phyloP scores from a whole-genome alignment of 2,797 vertebrate genomes.

The Steatocranus sp. region DNA sequence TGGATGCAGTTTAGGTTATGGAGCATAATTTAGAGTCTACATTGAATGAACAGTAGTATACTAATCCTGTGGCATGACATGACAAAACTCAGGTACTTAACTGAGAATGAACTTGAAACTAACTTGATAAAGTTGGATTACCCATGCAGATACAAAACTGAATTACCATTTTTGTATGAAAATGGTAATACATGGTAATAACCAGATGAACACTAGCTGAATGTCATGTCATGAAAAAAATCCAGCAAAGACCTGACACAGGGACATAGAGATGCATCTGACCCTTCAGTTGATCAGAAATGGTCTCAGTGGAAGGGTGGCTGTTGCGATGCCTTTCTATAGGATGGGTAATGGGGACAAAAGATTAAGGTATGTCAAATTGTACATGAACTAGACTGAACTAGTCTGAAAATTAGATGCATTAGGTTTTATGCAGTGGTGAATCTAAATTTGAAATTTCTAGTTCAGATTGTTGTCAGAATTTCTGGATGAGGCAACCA shows the following conservation, averaged over 20 bases:
- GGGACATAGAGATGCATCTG: neutral
- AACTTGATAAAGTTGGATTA: neutral
- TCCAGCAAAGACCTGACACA: neutral
- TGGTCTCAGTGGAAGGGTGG: neutral
- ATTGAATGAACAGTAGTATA: neutral
- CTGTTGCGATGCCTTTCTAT: neutral
- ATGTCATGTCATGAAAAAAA: neutral
- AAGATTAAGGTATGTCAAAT: neutral
- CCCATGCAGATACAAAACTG: neutral
- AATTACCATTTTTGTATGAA: neutral
- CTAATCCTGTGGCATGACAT: neutral
- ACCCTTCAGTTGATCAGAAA: neutral
- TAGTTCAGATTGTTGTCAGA: neutral
- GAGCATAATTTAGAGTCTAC: neutral
- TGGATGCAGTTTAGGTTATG: constrained; percentile 7
- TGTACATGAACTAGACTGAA: neutral
- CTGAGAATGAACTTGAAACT: neutral
- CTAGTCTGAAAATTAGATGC: neutral
- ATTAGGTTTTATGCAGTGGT: neutral
- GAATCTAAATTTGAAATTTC: neutral
- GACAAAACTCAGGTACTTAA: neutral
- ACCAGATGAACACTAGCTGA: neutral
- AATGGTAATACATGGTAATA: neutral
- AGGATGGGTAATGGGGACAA: fast-evolving
- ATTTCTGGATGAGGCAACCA: neutral